Percentiles rank a stretch among this genome's conserved stretches.
These are phyloP conservation scores for Pontoporia blainvillei DNA, from an alignment of 2,113 vertebrate genomes.

Conservation along the genomic window DNA sequence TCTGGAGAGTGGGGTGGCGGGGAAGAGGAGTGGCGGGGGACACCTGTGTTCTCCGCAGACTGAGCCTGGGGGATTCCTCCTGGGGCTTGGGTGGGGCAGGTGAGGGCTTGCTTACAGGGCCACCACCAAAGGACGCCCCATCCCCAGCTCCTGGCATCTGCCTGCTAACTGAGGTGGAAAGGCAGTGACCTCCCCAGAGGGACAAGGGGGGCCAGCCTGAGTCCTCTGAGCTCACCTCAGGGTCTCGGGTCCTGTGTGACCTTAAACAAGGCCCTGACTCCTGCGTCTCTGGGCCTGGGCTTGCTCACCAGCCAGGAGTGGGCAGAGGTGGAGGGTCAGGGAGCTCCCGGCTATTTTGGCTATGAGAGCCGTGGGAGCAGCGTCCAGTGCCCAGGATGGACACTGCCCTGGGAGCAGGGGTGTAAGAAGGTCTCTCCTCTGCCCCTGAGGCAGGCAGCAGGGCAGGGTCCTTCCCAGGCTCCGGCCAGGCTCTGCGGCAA, in stretches of 20 bases:
- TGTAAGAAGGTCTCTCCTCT: not conserved
- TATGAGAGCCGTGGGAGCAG: not conserved
- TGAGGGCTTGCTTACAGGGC: too few relatives aligned
- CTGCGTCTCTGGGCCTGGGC: not conserved
- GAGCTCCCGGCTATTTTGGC: accelerated
- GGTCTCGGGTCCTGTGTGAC: not conserved
- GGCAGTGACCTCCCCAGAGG: not conserved
- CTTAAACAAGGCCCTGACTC: not conserved
- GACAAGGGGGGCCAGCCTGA: not conserved
- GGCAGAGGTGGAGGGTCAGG: not conserved
- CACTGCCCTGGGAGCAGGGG: not conserved
- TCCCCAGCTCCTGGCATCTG: not conserved
- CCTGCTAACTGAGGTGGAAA: too few relatives aligned
- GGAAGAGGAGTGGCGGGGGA: not conserved
- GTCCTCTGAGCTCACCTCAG: not conserved
- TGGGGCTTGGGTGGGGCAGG: accelerated
- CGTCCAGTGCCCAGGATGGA: not conserved
- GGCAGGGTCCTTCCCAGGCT: not conserved
- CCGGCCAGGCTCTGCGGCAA: not conserved
- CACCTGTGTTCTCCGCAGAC: accelerated
- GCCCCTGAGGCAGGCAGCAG: too few relatives aligned
- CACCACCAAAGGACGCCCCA: not conserved
- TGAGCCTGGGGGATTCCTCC: not conserved
- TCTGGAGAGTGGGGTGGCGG: accelerated
- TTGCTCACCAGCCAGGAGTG: not conserved